Evolutionary conservation across 2,797 vertebrate species (phyloP).

Genomic region (Aeoliscus strigatus): DNA sequence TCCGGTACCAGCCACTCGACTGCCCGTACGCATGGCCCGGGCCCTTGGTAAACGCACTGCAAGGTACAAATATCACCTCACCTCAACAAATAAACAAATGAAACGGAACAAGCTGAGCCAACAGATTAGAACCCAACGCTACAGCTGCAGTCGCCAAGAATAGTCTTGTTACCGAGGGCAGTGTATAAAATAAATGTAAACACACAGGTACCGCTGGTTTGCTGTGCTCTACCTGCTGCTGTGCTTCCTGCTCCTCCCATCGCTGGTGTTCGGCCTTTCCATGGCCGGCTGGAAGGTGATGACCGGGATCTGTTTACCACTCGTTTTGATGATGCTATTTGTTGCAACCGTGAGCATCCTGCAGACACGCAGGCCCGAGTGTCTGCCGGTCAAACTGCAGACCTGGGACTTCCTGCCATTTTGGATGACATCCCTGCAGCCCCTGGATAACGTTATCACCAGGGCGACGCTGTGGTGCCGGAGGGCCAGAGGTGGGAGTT

Average conservation of each 20-base stretch:
- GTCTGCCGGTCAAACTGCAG: constrained; percentile 29
- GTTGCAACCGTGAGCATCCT: constrained; percentile 18
- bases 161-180: too few relatives aligned
- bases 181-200: too few relatives aligned
- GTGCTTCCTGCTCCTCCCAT: constrained; percentile 42
- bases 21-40: constrained; percentile 48
- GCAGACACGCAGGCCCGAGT: constrained; percentile 18
- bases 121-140: too few relatives aligned
- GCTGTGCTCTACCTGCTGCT: constrained; percentile 41
- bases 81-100: too few relatives aligned
- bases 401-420: constrained; percentile 41
- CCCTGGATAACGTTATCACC: constrained; percentile 40
- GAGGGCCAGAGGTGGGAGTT: constrained; percentile 10
- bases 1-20: constrained; percentile 39
- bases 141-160: too few relatives aligned
- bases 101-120: too few relatives aligned
- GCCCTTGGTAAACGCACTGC: constrained; percentile 36
- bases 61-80: too few relatives aligned
- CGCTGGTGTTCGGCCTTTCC: constrained; percentile 41
- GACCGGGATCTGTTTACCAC: constrained; percentile 22
- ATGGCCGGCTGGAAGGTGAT: constrained; percentile 47
- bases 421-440: constrained; percentile 45
- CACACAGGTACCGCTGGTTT: constrained; percentile 42
- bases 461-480: constrained; percentile 16
- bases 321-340: constrained; percentile 16